Evolutionary conservation across 2,888 invertebrate genomes (phyloP).

Genomic region (Drosophila percnosoma): DNA sequence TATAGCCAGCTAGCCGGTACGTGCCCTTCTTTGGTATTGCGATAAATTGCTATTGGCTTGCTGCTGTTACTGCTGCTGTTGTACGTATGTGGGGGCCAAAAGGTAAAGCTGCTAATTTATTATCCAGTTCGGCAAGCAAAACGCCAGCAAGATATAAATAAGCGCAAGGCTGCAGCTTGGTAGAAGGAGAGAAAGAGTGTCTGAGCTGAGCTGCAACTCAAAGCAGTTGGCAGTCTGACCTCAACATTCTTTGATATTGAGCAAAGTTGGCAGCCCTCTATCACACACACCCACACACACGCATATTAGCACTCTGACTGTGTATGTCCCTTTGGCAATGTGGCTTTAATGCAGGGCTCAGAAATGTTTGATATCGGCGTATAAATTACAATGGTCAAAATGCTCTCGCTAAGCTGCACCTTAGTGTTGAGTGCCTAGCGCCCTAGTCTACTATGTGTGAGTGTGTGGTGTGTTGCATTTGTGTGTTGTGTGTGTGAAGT

Average conservation of each 20-base stretch:
- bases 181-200: too few relatives aligned
- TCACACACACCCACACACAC: conserved; percentile 8
- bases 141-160: conserved; percentile 71
- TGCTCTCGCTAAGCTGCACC: conserved; percentile 64
- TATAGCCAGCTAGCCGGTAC: conserved; percentile 40
- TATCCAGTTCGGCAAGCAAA: conserved; percentile 70
- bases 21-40: conserved; percentile 70
- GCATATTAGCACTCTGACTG: not conserved
- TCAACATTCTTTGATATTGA: conserved; percentile 39
- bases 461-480: not conserved
- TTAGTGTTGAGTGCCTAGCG: conserved; percentile 29
- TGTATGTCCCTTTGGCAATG: conserved; percentile 31
- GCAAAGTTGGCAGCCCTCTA: conserved; percentile 41
- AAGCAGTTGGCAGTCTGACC: conserved; percentile 47
- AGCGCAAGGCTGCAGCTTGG: conserved; percentile 26
- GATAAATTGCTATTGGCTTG: conserved; percentile 79
- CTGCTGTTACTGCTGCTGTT: not conserved
- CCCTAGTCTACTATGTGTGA: not conserved
- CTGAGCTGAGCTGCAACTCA: conserved; percentile 17
- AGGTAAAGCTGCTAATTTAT: conserved; percentile 82
- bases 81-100: conserved; percentile 53
- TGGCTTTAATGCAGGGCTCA: conserved; percentile 56
- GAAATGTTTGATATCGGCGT: conserved; percentile 48
- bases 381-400: conserved; percentile 76
- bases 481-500: conserved; percentile 9